Percentiles rank a stretch among this genome's conserved stretches.
Evolutionary conservation across 1,140 invertebrate species (phyloP).

Genomic region (Macrotrachela quadricornifera): DNA sequence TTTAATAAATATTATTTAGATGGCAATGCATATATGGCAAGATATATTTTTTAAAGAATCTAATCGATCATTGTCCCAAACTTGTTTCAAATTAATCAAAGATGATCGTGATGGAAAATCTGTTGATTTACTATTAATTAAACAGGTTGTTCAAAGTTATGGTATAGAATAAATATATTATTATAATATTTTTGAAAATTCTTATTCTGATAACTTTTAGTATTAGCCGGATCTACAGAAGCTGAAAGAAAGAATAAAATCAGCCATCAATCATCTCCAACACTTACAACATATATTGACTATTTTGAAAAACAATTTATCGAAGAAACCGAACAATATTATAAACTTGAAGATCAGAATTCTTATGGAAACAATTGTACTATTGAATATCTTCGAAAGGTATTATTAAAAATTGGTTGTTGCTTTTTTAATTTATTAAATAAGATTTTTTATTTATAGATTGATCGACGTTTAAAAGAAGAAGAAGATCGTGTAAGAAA

Average conservation of each 20-base stretch:
- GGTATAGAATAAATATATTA: slow-evolving; percentile 37
- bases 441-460: too few relatives aligned
- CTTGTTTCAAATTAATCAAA: slow-evolving; percentile 84
- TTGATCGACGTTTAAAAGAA: too few relatives aligned
- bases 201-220: background rate
- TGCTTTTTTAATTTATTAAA: too few relatives aligned
- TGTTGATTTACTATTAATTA: slow-evolving; percentile 81
- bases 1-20: slow-evolving; percentile 29
- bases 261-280: slow-evolving; percentile 41
- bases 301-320: slow-evolving; percentile 84
- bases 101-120: slow-evolving; percentile 81
- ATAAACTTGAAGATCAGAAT: too few relatives aligned
- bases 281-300: slow-evolving; percentile 79
- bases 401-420: too few relatives aligned
- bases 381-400: too few relatives aligned
- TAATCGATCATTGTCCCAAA: slow-evolving; percentile 83
- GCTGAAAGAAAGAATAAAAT: slow-evolving; percentile 72
- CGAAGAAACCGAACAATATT: too few relatives aligned
- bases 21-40: slow-evolving; percentile 86
- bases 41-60: slow-evolving; percentile 77
- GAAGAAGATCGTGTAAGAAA: too few relatives aligned
- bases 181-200: background rate
- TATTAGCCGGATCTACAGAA: slow-evolving; percentile 35
- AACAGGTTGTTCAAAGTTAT: slow-evolving; percentile 59
- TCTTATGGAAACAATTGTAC: too few relatives aligned